Evolutionary conservation across 2,888 invertebrate genomes (phyloP).

Genomic region (Perizoma affinitatum): DNA sequence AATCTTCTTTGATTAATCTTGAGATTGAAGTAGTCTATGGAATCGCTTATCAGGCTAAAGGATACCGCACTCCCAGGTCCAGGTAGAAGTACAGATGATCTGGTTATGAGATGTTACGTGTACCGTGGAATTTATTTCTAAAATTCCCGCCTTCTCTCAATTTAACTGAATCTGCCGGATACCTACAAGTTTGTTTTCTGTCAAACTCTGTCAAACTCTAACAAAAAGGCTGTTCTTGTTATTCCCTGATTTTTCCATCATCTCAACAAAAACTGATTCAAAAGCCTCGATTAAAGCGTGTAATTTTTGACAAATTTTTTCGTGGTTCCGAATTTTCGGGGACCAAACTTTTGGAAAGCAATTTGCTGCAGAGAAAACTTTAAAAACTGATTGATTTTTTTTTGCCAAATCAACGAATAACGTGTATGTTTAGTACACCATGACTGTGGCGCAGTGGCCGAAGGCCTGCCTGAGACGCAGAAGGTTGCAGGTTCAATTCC

Average conservation of each 20-base stretch:
- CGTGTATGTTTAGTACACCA: no score
- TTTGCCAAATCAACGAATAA: no score
- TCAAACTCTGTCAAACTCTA: constrained; percentile 45
- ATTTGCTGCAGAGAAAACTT: neutral
- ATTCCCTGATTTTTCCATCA: constrained; percentile 32
- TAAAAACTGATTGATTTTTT: no score
- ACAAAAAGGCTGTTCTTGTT: constrained; percentile 41
- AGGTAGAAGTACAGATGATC: no score
- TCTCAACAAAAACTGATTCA: constrained; percentile 15
- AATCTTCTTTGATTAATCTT: no score
- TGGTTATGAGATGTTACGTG: neutral
- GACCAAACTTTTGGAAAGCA: neutral
- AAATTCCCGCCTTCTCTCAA: neutral
- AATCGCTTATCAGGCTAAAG: no score
- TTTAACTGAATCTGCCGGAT: constrained; percentile 19
- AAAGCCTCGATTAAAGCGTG: neutral
- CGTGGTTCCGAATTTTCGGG: neutral
- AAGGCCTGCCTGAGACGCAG: no score
- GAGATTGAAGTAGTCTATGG: no score
- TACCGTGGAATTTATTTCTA: neutral
- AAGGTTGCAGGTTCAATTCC: no score
- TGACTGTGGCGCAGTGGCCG: no score
- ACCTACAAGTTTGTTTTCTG: no score
- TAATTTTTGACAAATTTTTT: neutral
- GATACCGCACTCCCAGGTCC: no score